Conservation (phyloP, 2,888 invertebrate species). For the Sinohyriopsis cumingii region DNA sequence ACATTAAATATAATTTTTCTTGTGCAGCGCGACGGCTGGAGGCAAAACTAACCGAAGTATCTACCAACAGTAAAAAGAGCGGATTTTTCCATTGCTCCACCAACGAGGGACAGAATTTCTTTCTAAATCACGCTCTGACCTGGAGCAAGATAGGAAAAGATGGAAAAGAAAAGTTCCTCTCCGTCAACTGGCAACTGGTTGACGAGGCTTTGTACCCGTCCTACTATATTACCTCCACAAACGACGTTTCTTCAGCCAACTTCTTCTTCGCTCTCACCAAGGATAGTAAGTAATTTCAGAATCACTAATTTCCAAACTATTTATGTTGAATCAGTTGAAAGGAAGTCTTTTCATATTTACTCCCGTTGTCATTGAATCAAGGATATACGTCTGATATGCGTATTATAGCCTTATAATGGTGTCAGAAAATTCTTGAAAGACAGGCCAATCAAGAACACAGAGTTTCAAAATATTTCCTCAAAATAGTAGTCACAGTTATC, state of each 20-base stretch:
- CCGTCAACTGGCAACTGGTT: conserved; percentile 33
- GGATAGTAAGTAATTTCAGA: conserved; percentile 8
- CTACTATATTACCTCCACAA: conserved; percentile 11
- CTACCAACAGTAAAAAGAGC: conserved; percentile 16
- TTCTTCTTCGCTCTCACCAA: conserved; percentile 26
- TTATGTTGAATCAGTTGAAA: no score
- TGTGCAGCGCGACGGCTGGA: conserved; percentile 2
- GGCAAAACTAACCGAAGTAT: conserved; percentile 10
- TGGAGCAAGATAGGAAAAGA: conserved; percentile 31
- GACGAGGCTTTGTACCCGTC: conserved; percentile 11
- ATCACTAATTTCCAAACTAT: no score
- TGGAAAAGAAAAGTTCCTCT: conserved; percentile 24
- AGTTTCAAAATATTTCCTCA: no score
- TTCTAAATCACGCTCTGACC: conserved; percentile 26
- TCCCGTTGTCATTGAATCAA: no score
- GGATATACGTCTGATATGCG: no score
- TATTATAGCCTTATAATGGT: no score
- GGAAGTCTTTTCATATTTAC: no score
- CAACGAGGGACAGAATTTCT: conserved; percentile 17
- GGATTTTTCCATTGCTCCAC: conserved; percentile 23
- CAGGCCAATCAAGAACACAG: no score
- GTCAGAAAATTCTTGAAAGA: no score
- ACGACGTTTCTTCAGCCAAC: neutral
- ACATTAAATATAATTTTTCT: no score
- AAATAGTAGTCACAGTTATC: no score